Evolutionary conservation across 2,113 vertebrate species (phyloP).

Genomic region (Melanerpes aurifrons): DNA sequence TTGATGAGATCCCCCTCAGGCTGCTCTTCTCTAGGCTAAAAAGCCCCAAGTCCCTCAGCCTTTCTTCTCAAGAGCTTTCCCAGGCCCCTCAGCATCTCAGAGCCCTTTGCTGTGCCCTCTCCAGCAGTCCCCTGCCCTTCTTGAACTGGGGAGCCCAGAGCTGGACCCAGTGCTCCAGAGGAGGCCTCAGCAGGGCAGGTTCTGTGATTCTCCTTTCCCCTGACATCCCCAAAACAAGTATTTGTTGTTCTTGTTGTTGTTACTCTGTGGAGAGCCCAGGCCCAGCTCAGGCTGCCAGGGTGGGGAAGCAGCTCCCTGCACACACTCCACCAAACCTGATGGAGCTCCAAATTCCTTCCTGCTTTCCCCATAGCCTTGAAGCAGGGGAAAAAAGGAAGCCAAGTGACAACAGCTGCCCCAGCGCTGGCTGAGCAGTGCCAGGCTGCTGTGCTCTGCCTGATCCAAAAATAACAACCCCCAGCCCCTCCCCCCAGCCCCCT

Average conservation of each 20-base stretch:
- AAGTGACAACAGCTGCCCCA: background rate
- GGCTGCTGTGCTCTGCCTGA: background rate
- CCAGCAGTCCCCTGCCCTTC: too few relatives aligned
- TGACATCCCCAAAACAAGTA: background rate
- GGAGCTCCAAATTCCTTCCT: background rate
- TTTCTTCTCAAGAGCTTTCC: too few relatives aligned
- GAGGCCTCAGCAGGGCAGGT: too few relatives aligned
- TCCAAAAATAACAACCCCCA: background rate
- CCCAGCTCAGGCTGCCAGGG: background rate
- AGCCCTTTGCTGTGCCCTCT: too few relatives aligned
- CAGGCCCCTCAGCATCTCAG: too few relatives aligned
- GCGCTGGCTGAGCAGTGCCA: rapidly evolving
- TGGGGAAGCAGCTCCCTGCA: background rate
- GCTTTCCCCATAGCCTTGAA: background rate
- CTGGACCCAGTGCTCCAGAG: too few relatives aligned
- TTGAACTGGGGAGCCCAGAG: too few relatives aligned
- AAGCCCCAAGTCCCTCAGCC: too few relatives aligned
- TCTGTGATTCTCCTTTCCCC: background rate
- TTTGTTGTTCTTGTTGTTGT: too few relatives aligned
- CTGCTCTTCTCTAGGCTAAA: too few relatives aligned
- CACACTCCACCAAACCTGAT: background rate
- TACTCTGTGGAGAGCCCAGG: background rate
- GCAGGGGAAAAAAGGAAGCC: background rate
- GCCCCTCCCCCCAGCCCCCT: background rate
- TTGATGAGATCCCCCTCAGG: too few relatives aligned